phyloP scores from a whole-genome alignment of 2,113 vertebrate species.

The Psophia crepitans region DNA sequence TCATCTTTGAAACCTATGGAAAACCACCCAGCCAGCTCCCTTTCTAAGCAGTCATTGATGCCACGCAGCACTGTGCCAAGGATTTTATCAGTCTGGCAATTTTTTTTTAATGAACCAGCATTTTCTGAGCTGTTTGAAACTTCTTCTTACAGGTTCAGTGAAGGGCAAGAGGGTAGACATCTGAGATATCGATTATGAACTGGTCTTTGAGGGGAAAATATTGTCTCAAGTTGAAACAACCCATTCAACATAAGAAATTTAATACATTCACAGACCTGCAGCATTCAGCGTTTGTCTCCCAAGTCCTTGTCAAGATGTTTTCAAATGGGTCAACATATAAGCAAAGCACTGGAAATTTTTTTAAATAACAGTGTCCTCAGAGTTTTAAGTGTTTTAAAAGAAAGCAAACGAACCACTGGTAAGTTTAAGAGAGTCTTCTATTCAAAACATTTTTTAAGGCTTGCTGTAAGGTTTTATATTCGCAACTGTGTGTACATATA shows the following conservation, averaged over 20 bases:
- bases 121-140: background rate
- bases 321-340: background rate
- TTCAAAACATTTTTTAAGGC: background rate
- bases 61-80: background rate
- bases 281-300: background rate
- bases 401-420: background rate
- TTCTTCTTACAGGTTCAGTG: background rate
- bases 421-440: background rate
- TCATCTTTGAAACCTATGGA: background rate
- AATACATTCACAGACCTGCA: background rate
- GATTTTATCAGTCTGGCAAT: background rate
- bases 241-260: background rate
- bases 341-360: background rate
- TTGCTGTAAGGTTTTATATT: background rate
- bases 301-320: background rate
- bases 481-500: background rate
- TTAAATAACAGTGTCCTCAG: background rate
- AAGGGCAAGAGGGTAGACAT: background rate
- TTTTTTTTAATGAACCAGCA: background rate
- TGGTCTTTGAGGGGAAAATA: background rate
- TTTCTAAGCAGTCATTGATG: background rate
- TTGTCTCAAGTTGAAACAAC: background rate
- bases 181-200: background rate
- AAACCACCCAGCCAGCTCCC: background rate
- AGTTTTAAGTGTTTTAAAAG: background rate